Conservation (phyloP, 2,113 vertebrate species). For the Siniperca knerii region DNA sequence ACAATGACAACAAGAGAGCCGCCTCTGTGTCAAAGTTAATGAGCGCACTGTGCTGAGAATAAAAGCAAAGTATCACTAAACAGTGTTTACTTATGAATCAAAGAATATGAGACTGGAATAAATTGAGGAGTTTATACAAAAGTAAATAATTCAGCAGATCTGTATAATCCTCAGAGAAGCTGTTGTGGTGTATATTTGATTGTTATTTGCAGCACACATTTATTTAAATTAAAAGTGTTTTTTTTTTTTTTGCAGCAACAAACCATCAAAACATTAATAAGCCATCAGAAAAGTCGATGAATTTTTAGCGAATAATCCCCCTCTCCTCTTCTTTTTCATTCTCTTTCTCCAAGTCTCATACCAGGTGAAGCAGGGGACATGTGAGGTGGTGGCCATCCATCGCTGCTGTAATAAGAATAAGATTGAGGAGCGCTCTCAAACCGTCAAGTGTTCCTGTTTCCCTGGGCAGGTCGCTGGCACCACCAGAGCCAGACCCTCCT, state of each 20-base stretch:
- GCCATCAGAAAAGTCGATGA: not conserved
- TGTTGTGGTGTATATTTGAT: constrained; percentile 24
- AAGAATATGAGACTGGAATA: constrained; percentile 54
- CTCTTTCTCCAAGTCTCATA: constrained; percentile 85
- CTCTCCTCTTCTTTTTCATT: not conserved
- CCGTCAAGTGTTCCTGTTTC: constrained; percentile 97
- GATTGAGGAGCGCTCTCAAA: constrained; percentile 96
- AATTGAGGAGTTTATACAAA: constrained; percentile 53
- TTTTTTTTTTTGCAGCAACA: constrained; percentile 17
- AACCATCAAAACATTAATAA: constrained; percentile 38
- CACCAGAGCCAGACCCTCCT: constrained; percentile 92
- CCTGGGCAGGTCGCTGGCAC: constrained; percentile 97
- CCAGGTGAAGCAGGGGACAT: constrained; percentile 96
- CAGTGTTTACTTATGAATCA: constrained; percentile 69
- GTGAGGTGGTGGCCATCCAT: constrained; percentile 94
- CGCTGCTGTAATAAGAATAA: constrained; percentile 98
- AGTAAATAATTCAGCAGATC: constrained; percentile 67
- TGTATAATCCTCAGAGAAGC: constrained; percentile 53
- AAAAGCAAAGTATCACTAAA: constrained; percentile 59
- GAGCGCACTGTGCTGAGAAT: constrained; percentile 59
- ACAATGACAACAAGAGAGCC: constrained; percentile 24
- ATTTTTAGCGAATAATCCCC: constrained; percentile 34
- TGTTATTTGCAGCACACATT: constrained; percentile 29
- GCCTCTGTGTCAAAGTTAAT: constrained; percentile 62
- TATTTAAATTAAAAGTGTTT: constrained; percentile 35